A percentile compares a stretch with the other conserved stretches of the same genome.
Evolutionary conservation across 2,113 vertebrate species (phyloP).

Genomic region (Gasterosteus aculeatus): DNA sequence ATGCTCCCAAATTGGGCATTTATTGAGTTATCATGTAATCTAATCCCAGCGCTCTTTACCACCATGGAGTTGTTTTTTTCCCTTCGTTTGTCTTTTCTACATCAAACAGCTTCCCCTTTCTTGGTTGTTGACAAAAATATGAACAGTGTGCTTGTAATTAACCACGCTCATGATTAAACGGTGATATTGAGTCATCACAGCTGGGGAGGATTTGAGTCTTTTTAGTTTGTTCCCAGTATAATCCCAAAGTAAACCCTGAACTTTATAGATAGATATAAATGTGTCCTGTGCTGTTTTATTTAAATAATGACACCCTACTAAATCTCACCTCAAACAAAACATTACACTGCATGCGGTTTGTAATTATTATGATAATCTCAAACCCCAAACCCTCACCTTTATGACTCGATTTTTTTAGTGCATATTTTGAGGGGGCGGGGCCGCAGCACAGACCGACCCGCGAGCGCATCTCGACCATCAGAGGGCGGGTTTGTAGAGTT

Average conservation of each 20-base stretch:
- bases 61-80: background rate
- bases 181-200: conserved; percentile 44
- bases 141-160: conserved; percentile 20
- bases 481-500: conserved; percentile 70
- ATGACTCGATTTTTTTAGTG: background rate
- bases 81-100: conserved; percentile 25
- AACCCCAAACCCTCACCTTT: background rate
- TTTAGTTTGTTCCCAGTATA: conserved; percentile 3
- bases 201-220: conserved; percentile 20
- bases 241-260: conserved; percentile 33
- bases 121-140: conserved; percentile 22
- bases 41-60: background rate
- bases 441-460: conserved; percentile 48
- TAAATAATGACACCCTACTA: background rate
- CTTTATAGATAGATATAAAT: background rate
- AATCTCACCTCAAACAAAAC: background rate
- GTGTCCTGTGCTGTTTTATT: conserved; percentile 7
- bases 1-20: background rate
- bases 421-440: conserved; percentile 49
- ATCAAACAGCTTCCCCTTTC: conserved; percentile 17
- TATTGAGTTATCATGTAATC: background rate
- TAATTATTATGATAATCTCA: background rate
- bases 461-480: conserved; percentile 61
- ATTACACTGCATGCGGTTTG: background rate
- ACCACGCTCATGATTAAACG: conserved; percentile 27